Evolutionary conservation across 1,140 invertebrate genomes (phyloP).

Genomic region (Ostrea denselamellosa): DNA sequence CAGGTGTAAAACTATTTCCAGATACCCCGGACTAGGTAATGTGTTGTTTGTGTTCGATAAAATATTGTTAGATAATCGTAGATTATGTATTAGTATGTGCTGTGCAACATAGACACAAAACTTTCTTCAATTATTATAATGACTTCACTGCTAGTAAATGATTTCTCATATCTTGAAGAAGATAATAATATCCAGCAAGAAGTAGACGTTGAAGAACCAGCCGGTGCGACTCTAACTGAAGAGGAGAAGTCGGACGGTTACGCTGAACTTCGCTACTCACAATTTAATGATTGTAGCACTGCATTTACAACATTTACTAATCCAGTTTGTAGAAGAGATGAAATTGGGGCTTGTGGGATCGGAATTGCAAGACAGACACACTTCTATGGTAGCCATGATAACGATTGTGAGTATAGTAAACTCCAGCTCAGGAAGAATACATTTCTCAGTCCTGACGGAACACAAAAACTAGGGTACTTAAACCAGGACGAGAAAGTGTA

Average conservation of each 20-base stretch:
- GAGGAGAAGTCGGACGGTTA: not conserved
- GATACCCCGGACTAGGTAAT: not conserved
- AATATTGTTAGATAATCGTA: no score
- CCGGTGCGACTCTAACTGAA: not conserved
- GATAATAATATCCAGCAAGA: not conserved
- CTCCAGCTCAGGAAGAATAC: not conserved
- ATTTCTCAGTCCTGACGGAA: not conserved
- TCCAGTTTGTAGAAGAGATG: no score
- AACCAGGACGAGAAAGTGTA: not conserved
- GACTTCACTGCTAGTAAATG: no score
- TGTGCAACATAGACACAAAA: no score
- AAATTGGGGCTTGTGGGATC: not conserved
- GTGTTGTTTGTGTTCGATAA: no score
- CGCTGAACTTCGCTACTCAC: not conserved
- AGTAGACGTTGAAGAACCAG: not conserved
- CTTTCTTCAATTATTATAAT: no score
- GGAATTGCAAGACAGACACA: not conserved
- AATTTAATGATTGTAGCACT: no score
- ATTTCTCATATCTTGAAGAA: no score
- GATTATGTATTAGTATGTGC: no score
- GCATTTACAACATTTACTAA: no score
- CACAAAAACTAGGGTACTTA: not conserved
- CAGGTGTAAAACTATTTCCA: not conserved
- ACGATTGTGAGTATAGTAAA: not conserved
- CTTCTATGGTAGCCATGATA: not conserved